phyloP scores from a whole-genome alignment of 2,113 vertebrate species.

The Pomatostomus ruficeps region DNA sequence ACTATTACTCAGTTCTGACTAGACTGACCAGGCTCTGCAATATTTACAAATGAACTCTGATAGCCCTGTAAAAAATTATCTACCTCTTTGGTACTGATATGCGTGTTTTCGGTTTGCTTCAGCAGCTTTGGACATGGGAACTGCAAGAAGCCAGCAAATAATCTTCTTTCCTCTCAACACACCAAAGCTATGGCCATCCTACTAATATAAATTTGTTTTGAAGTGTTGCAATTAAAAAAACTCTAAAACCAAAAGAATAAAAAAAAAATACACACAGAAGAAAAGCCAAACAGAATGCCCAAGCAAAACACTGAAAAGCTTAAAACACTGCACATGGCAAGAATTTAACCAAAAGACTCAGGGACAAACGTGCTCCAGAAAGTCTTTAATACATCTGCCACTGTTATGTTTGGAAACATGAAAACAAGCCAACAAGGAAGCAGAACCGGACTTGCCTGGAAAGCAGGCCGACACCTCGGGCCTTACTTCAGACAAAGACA shows the following conservation, averaged over 20 bases:
- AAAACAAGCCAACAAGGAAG: neutral
- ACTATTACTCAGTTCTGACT: neutral
- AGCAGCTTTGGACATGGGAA: neutral
- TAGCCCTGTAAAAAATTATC: neutral
- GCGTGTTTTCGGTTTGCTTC: rapidly evolving
- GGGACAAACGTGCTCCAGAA: neutral
- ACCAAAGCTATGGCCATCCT: neutral
- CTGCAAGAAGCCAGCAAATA: neutral
- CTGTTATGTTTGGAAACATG: neutral
- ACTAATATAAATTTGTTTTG: neutral
- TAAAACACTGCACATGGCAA: neutral
- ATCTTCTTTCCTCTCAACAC: neutral
- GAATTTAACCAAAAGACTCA: neutral
- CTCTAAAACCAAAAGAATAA: neutral
- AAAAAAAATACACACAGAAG: neutral
- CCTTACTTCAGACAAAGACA: neutral
- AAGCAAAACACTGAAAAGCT: neutral
- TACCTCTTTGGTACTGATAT: neutral
- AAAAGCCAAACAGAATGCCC: neutral
- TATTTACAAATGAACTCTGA: neutral
- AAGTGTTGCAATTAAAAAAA: neutral
- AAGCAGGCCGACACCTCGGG: neutral
- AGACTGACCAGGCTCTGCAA: neutral
- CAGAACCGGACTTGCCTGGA: neutral
- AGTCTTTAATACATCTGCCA: neutral